phyloP scores from a whole-genome alignment of 2,888 invertebrate genomes.

The Calliopum simillimum region DNA sequence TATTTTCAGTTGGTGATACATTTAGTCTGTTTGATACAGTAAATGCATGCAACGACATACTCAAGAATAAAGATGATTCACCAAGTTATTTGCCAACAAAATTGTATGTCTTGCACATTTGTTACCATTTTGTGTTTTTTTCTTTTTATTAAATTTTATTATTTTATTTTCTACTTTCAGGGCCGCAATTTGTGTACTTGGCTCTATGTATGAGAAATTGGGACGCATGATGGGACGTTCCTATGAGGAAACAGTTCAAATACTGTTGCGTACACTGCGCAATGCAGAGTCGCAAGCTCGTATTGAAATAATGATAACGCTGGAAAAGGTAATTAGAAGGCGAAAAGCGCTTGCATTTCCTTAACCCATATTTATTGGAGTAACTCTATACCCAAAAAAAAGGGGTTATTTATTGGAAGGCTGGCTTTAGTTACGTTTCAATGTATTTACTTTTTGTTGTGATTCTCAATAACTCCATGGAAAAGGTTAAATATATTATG shows the following conservation, averaged over 20 bases:
- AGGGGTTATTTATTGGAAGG: no score
- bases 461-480: no score
- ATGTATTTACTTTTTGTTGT: no score
- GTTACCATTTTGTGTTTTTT: background rate
- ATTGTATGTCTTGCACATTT: slow-evolving; percentile 82
- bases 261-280: slow-evolving; percentile 88
- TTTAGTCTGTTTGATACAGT: slow-evolving; percentile 97
- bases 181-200: slow-evolving; percentile 94
- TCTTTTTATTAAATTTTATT: background rate
- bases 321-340: slow-evolving; percentile 81
- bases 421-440: no score
- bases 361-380: background rate
- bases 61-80: slow-evolving; percentile 97
- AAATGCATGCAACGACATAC: slow-evolving; percentile 97
- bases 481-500: no score
- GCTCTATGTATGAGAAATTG: slow-evolving; percentile 97
- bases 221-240: slow-evolving; percentile 99
- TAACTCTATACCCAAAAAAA: no score
- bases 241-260: slow-evolving; percentile 96
- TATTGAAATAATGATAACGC: slow-evolving; percentile 95
- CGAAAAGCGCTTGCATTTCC: background rate
- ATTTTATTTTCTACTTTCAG: slow-evolving; percentile 69
- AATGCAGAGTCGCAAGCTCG: slow-evolving; percentile 96
- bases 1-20: slow-evolving; percentile 98
- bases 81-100: slow-evolving; percentile 94